These are phyloP conservation scores for Lamprotornis superbus DNA, from an alignment of 2,113 vertebrate species.

Conservation along the genomic window DNA sequence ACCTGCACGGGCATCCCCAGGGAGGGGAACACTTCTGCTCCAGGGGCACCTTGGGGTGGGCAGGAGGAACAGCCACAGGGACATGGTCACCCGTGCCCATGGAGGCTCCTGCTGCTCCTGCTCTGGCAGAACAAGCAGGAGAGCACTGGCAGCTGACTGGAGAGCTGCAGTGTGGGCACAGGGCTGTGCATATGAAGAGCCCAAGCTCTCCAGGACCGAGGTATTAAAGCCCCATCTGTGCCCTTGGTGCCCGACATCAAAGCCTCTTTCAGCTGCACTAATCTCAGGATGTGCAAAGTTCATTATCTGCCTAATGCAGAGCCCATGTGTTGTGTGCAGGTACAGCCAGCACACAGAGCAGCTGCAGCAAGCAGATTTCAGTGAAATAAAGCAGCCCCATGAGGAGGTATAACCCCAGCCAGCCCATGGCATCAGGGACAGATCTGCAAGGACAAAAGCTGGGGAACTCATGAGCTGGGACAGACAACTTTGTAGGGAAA, in stretches of 20 bases:
- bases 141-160: too few species aligned
- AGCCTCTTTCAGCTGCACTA: not conserved
- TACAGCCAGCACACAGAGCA: not conserved
- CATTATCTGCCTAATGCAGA: not conserved
- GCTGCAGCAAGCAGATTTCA: not conserved
- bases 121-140: not conserved
- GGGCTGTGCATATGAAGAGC: fast-evolving
- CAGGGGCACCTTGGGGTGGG: fast-evolving
- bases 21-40: not conserved
- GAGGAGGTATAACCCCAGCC: not conserved
- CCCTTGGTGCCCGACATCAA: fast-evolving
- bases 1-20: fast-evolving
- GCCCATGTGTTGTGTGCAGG: not conserved
- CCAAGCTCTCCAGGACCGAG: not conserved
- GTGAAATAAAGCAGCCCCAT: not conserved
- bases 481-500: fast-evolving
- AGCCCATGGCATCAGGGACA: fast-evolving
- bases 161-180: not conserved
- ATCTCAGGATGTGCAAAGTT: not conserved
- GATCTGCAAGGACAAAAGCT: not conserved
- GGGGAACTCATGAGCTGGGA: not conserved
- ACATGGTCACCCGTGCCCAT: fast-evolving
- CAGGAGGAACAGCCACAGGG: not conserved
- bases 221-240: not conserved
- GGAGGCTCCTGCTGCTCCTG: not conserved